Conservation (phyloP, 2,888 invertebrate genomes). For the Tenthredo notha region DNA sequence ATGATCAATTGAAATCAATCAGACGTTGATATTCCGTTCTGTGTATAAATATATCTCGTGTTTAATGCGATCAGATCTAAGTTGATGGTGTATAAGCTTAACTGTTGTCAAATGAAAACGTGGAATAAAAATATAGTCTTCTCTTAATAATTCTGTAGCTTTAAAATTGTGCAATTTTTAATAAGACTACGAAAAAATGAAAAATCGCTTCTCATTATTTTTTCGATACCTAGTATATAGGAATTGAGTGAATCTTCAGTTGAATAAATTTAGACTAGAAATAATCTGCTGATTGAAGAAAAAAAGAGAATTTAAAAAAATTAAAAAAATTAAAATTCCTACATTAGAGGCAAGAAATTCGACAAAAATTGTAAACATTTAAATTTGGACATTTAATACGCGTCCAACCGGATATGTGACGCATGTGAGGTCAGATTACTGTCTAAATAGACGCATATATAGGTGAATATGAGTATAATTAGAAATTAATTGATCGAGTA, state of each 20-base stretch:
- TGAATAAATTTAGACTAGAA: too few relatives aligned
- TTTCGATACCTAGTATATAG: too few relatives aligned
- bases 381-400: not conserved
- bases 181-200: too few relatives aligned
- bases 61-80: not conserved
- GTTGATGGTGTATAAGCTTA: not conserved
- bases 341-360: not conserved
- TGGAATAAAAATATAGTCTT: too few relatives aligned
- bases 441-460: not conserved
- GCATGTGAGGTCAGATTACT: not conserved
- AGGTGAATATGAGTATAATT: not conserved
- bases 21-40: not conserved
- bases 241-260: too few relatives aligned
- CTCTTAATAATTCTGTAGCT: too few relatives aligned
- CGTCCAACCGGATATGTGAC: not conserved
- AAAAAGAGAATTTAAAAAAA: too few relatives aligned
- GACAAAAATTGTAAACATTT: not conserved
- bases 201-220: too few relatives aligned
- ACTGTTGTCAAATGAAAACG: not conserved
- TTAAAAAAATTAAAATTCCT: too few relatives aligned
- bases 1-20: not conserved
- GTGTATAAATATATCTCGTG: not conserved
- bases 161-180: too few relatives aligned
- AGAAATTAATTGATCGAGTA: not conserved
- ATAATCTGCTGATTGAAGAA: not conserved